Conservation (phyloP, 2,888 invertebrate genomes). For the Proisotoma minuta region DNA sequence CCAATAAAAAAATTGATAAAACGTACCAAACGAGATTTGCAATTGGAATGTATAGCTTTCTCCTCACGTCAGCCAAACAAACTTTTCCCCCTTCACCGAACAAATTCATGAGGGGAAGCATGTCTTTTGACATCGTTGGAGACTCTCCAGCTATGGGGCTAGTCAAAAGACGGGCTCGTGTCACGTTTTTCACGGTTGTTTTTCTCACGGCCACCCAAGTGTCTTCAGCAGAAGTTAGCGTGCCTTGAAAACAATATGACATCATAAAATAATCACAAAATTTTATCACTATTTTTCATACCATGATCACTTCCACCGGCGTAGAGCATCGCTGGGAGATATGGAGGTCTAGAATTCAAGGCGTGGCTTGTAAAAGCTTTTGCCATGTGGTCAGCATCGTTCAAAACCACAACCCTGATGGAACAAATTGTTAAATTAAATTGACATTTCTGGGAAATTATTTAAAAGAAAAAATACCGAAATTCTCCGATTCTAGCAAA, state of each 20-base stretch:
- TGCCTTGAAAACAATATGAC: not conserved
- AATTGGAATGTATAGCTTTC: not conserved
- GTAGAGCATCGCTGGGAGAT: not conserved
- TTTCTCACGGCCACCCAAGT: not conserved
- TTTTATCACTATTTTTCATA: not conserved
- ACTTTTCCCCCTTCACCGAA: not conserved
- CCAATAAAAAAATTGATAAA: no score
- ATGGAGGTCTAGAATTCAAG: not conserved
- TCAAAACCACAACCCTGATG: not conserved
- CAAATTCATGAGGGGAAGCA: not conserved
- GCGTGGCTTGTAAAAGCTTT: not conserved
- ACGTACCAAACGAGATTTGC: not conserved
- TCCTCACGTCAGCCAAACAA: not conserved
- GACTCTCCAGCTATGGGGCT: not conserved
- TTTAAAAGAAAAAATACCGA: no score
- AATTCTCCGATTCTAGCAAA: not conserved
- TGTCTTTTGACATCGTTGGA: not conserved
- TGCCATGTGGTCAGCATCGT: not conserved
- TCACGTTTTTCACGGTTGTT: not conserved
- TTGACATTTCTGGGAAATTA: no score
- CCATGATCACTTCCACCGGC: not conserved
- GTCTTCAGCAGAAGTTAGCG: not conserved
- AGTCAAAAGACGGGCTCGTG: not conserved
- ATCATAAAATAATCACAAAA: not conserved
- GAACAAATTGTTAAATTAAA: no score